Evolutionary conservation across 2,888 invertebrate species (phyloP), one percentile per base, ranked within the genome.

Genomic region (Timema podura): DNA sequence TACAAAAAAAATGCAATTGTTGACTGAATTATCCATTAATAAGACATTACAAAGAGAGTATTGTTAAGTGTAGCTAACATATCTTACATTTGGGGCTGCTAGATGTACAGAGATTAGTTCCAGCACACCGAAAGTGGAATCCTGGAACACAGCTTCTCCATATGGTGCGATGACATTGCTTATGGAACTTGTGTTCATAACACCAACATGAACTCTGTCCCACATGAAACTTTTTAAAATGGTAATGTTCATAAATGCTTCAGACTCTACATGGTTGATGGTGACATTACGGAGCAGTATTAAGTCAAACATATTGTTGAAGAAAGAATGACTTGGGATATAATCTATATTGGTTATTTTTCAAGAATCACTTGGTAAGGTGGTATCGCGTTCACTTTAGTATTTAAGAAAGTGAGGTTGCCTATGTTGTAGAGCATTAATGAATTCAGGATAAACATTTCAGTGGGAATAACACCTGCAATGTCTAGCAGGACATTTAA

Each of bases 11-110:
- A 30, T 30, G 30, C 30, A 30, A 30, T 30, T 30, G 30, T 30
- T 30, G 1, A 30, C 30, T 30, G 3, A 30, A 30, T 30, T 30
- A 30, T 30, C 30, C 30, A 30, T 30, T 30, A 30, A 30, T 30
- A 30, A 30, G 30, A 30, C 30, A 30, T 30, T 30, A 30, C 3
- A 30, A 30, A 1, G 30, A 30, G 30, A 30, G 30, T 30, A 30
- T 30, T 30, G 30, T 30, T 30, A 30, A 30, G 30, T 30, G 30
- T 30, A 3, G 30, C 30, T 30, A 30, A 30, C 3, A 30, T 30
- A 30, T 30, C 67, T 51, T 68, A 68, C 68, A n/a, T 68, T 64
- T 64, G 47, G 48, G 45, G 61, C 64, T 30, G 47, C n/a, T 44
- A 68, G 44, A 15, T 68, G 57, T 15, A 68, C 49, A 15, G 61